Evolutionary conservation across 2,888 invertebrate species (phyloP).

Genomic region (Tetramorium bicarinatum): DNA sequence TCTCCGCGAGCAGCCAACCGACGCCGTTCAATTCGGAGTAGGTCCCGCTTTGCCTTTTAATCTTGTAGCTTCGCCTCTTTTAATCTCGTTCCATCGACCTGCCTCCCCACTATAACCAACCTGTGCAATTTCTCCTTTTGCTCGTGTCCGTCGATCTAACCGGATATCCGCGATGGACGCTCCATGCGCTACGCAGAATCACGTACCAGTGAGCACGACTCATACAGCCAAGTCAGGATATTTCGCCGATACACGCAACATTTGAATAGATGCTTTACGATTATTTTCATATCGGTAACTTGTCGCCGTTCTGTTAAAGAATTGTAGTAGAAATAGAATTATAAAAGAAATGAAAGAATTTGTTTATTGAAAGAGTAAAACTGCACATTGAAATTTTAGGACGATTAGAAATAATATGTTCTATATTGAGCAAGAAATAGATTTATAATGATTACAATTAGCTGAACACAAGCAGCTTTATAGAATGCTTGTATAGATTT

Average conservation of each 20-base stretch:
- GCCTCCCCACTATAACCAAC: slow-evolving; percentile 57
- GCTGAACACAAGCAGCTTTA: not conserved
- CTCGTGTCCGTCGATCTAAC: slow-evolving; percentile 63
- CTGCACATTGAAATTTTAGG: not conserved
- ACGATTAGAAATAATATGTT: slow-evolving; percentile 11
- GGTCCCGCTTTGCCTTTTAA: slow-evolving; percentile 80
- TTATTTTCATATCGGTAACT: not conserved
- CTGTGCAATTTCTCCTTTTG: slow-evolving; percentile 77
- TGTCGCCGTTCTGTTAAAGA: not conserved
- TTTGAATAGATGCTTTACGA: slow-evolving; percentile 25
- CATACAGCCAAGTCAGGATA: not conserved
- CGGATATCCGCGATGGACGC: slow-evolving; percentile 43
- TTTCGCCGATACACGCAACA: slow-evolving; percentile 28
- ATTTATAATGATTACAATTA: not conserved
- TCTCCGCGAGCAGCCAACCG: slow-evolving; percentile 70
- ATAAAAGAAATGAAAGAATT: not conserved
- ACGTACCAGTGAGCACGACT: slow-evolving; percentile 10
- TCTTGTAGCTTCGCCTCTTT: slow-evolving; percentile 80
- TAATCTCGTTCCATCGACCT: slow-evolving; percentile 79
- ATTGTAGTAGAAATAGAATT: not conserved
- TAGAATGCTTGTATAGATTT: not conserved
- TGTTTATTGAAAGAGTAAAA: not conserved
- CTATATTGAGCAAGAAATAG: not conserved
- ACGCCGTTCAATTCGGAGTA: slow-evolving; percentile 65
- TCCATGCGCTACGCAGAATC: slow-evolving; percentile 20